phyloP scores from a whole-genome alignment of 2,888 invertebrate species.

The Drosophila neutralis region DNA sequence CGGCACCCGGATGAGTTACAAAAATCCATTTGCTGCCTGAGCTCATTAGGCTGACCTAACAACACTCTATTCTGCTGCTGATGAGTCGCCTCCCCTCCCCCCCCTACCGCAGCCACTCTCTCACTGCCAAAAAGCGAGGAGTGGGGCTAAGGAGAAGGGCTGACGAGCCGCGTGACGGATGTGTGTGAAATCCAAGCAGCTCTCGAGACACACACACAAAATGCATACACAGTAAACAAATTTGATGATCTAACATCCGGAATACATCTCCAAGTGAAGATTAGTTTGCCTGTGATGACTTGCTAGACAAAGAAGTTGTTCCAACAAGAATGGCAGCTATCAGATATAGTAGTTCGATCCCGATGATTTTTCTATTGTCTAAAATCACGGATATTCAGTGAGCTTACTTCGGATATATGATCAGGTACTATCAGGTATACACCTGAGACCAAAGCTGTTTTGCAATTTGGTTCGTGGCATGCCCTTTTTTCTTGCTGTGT shows the following conservation, averaged over 20 bases:
- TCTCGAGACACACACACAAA: conserved; percentile 17
- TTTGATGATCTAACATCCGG: background rate
- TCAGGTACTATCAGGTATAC: too few species aligned
- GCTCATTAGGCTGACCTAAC: conserved; percentile 69
- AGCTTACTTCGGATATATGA: background rate
- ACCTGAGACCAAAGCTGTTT: background rate
- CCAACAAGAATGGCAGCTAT: too few species aligned
- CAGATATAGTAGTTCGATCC: too few species aligned
- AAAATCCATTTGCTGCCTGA: conserved; percentile 74
- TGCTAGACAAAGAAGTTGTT: too few species aligned
- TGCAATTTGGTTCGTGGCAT: background rate
- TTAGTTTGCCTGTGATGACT: too few species aligned
- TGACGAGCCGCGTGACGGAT: conserved; percentile 56
- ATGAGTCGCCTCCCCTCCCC: conserved; percentile 19
- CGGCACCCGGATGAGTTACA: conserved; percentile 71
- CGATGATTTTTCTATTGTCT: too few species aligned
- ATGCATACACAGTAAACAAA: background rate
- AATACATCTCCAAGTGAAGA: background rate
- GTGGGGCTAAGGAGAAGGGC: conserved; percentile 15
- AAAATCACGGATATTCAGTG: background rate
- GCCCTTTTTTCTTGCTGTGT: background rate
- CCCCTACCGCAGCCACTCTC: background rate
- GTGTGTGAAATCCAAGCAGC: conserved; percentile 57
- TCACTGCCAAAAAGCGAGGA: background rate
- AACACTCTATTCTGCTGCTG: conserved; percentile 12